Evolutionary conservation across 2,888 invertebrate genomes (phyloP).

Genomic region (Plebejus melissa): DNA sequence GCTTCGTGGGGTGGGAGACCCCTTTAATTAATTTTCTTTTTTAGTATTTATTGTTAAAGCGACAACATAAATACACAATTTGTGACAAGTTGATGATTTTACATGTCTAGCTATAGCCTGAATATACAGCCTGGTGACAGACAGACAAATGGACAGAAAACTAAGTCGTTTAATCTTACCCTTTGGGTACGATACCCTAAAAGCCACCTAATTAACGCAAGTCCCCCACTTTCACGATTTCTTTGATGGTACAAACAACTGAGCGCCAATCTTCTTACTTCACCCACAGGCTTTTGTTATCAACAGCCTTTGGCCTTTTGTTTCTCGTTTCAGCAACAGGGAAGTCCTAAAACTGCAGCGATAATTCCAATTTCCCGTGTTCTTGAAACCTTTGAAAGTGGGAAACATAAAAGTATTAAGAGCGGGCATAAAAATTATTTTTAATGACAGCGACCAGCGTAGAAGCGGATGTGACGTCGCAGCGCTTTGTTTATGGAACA

Average conservation of each 20-base stretch:
- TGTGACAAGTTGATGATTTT: no score
- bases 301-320: neutral
- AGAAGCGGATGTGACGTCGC: constrained; percentile 16
- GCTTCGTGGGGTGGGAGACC: no score
- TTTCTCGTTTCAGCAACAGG: neutral
- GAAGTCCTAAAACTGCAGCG: constrained; percentile 9
- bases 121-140: no score
- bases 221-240: no score
- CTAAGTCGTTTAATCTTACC: no score
- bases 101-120: no score
- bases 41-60: no score
- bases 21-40: no score
- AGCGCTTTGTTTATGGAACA: constrained; percentile 27
- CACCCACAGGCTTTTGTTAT: neutral
- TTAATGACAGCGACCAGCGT: constrained; percentile 12
- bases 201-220: no score
- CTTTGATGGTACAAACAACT: neutral
- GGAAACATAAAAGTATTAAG: constrained; percentile 17
- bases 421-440: constrained; percentile 22
- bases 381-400: constrained; percentile 7
- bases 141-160: no score
- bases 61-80: no score
- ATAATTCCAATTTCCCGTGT: constrained; percentile 18
- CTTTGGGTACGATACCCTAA: no score
- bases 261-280: neutral